These are phyloP conservation scores for Chondrilla cf. caribensis DNA, from an alignment of 37 sponge, comb jelly and placozoan species.

Conservation along the genomic window DNA sequence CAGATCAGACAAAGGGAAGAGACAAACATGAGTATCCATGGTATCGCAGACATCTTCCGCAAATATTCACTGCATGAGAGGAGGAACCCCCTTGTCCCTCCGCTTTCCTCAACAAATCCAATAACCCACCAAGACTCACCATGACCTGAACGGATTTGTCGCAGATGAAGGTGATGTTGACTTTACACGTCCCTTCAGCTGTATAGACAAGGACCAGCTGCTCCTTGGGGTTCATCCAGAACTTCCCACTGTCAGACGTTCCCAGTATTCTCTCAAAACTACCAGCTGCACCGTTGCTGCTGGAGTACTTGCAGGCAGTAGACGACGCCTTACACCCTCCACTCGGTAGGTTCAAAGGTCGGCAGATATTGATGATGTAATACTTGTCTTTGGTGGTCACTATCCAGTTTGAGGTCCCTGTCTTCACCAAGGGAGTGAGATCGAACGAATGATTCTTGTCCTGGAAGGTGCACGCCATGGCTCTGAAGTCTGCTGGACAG, in stretches of 20 bases:
- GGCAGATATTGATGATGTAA: constrained; percentile 70
- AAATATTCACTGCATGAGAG: no score
- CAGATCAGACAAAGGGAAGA: no score
- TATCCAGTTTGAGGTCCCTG: constrained; percentile 41
- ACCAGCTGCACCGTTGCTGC: not conserved
- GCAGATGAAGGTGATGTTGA: constrained; percentile 16
- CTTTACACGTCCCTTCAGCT: not conserved
- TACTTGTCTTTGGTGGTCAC: constrained; percentile 18
- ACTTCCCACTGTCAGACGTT: not conserved
- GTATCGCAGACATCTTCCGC: no score
- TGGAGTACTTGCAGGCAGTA: not conserved
- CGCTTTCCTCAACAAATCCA: no score
- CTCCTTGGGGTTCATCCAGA: not conserved
- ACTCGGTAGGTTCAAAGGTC: constrained; percentile 33
- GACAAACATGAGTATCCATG: no score
- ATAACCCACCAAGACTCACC: constrained; percentile 7
- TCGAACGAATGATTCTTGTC: constrained; percentile 15
- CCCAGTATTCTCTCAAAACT: not conserved
- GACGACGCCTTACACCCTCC: not conserved
- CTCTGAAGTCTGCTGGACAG: constrained; percentile 56
- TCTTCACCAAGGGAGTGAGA: constrained; percentile 34
- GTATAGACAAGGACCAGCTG: not conserved
- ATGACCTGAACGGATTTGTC: not conserved
- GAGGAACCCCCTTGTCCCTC: no score
- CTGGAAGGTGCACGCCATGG: constrained; percentile 40